Evolutionary conservation across 2,888 invertebrate genomes (phyloP).

Genomic region (Thera britannica): DNA sequence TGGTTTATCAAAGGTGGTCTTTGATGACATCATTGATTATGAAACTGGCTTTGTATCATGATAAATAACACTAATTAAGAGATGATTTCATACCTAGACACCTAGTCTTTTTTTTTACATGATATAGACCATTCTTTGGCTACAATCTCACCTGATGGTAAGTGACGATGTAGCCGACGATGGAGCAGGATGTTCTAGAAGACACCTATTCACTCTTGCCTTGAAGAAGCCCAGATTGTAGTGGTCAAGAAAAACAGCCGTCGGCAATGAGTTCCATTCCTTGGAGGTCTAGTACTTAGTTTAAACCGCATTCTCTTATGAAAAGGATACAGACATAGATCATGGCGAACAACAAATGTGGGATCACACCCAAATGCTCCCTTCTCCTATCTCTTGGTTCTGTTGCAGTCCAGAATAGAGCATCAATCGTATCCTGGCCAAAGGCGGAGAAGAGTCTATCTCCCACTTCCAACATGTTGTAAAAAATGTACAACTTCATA

Average conservation of each 20-base stretch:
- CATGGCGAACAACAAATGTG: constrained; percentile 96
- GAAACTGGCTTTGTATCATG: constrained; percentile 3
- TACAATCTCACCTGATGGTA: too few relatives aligned
- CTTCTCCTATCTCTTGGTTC: constrained; percentile 94
- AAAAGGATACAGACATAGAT: constrained; percentile 97
- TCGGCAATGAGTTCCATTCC: too few relatives aligned
- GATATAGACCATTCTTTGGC: too few relatives aligned
- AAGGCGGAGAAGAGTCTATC: constrained; percentile 98
- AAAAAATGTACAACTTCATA: constrained; percentile 99
- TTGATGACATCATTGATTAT: constrained; percentile 12
- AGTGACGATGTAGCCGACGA: too few relatives aligned
- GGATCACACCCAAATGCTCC: constrained; percentile 93
- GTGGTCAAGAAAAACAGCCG: too few relatives aligned
- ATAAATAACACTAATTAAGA: constrained; percentile 1
- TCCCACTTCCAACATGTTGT: constrained; percentile 99
- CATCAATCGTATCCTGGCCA: constrained; percentile 99
- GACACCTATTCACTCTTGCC: too few relatives aligned
- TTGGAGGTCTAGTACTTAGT: too few relatives aligned
- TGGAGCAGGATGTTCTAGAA: too few relatives aligned
- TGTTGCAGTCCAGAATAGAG: constrained; percentile 99
- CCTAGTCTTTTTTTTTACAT: too few relatives aligned
- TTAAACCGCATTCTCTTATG: not conserved
- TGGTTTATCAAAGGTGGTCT: constrained; percentile 6
- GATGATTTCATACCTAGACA: constrained; percentile 9
- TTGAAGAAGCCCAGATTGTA: too few relatives aligned